Evolutionary conservation across 37 sponge, comb jelly and placozoan species (phyloP), one percentile per base, ranked within the genome.

Genomic region (Hormiphora californensis): DNA sequence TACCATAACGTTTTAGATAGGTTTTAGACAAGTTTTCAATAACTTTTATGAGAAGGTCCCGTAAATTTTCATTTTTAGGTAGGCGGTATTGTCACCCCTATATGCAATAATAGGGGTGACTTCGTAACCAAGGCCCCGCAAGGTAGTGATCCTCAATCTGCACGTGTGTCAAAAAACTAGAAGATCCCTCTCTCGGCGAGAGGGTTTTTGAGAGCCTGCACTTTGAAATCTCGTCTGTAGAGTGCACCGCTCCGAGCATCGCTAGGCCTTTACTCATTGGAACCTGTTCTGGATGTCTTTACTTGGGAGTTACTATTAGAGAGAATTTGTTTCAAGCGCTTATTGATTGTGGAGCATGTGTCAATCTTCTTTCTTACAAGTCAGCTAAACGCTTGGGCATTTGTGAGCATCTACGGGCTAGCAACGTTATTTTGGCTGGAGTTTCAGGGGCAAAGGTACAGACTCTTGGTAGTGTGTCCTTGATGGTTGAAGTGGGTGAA

Each of bases 81-180:
- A n/a, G n/a, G n/a, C n/a, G n/a, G n/a, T n/a, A n/a, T n/a, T n/a
- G n/a, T n/a, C n/a, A n/a, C n/a, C n/a, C n/a, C n/a, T n/a, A n/a
- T n/a, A n/a, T n/a, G n/a, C n/a, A n/a, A n/a, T n/a, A n/a, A n/a
- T n/a, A n/a, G n/a, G n/a, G n/a, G n/a, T n/a, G n/a, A n/a, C n/a
- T n/a, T n/a, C n/a, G n/a, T n/a, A n/a, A n/a, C n/a, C n/a, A n/a
- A n/a, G n/a, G n/a, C n/a, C n/a, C n/a, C n/a, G n/a, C n/a, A n/a
- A n/a, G n/a, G n/a, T n/a, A n/a, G n/a, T n/a, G n/a, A n/a, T n/a
- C n/a, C n/a, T n/a, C n/a, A n/a, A n/a, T n/a, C n/a, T n/a, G n/a
- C n/a, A n/a, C n/a, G n/a, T n/a, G n/a, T n/a, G n/a, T 25, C 44
- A 73, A 73, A 73, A 73, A 73, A 73, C 81, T 73, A 73, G 81